Percentiles rank a stretch among this genome's conserved stretches.
phyloP scores from a whole-genome alignment of 2,888 invertebrate genomes.

The Cybosia mesomella region DNA sequence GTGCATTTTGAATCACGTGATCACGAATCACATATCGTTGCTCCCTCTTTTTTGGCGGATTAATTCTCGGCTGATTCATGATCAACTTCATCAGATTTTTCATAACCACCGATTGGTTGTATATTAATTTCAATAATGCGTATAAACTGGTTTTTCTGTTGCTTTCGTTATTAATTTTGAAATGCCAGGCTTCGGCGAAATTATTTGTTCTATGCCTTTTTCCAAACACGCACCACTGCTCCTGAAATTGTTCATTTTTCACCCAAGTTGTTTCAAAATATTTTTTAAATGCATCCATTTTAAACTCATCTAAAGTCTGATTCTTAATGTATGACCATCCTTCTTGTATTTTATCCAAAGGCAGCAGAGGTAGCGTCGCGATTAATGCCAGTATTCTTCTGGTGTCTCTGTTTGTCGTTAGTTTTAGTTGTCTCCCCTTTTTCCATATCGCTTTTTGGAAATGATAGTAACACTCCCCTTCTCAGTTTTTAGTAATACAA shows the following conservation, averaged over 20 bases:
- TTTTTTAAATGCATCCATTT: background rate
- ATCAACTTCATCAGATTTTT: no score
- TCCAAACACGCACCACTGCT: background rate
- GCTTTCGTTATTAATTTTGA: background rate
- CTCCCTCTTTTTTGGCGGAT: no score
- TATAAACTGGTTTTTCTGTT: background rate
- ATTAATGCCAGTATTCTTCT: constrained; percentile 1
- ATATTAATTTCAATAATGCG: no score
- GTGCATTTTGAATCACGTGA: no score
- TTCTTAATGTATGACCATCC: background rate
- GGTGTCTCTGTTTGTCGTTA: background rate
- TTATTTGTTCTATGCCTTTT: background rate
- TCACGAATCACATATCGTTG: no score
- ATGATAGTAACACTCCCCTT: no score
- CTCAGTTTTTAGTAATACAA: no score
- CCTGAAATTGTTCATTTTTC: background rate
- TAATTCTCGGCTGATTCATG: no score
- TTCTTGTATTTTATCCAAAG: constrained; percentile 5
- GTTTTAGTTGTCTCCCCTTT: background rate
- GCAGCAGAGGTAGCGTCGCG: background rate
- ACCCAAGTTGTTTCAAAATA: background rate
- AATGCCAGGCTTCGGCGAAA: background rate
- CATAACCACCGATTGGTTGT: no score
- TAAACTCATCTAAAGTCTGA: background rate
- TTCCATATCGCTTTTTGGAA: background rate